phyloP scores from a whole-genome alignment of 2,797 vertebrate species.

The Falco columbarius region DNA sequence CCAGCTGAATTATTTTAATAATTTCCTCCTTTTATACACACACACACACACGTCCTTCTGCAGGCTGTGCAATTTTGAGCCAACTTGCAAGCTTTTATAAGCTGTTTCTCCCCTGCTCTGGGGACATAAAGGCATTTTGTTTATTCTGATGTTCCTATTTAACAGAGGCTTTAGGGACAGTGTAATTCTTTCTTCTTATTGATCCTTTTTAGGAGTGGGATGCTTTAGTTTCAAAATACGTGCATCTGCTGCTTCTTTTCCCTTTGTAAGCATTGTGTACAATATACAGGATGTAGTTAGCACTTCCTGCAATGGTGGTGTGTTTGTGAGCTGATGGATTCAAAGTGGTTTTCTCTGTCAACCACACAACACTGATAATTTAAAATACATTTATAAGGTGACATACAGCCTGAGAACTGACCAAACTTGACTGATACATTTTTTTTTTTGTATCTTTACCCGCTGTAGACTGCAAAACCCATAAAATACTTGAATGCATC shows the following conservation, averaged over 20 bases:
- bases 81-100: background rate
- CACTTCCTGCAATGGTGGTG: background rate
- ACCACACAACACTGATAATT: background rate
- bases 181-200: background rate
- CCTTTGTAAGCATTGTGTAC: background rate
- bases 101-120: background rate
- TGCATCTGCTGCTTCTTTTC: background rate
- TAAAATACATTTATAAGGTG: background rate
- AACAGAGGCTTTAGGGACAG: background rate
- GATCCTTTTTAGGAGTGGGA: background rate
- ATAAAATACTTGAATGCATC: background rate
- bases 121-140: background rate
- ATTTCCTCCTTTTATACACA: background rate
- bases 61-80: background rate
- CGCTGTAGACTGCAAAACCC: background rate
- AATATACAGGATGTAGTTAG: background rate
- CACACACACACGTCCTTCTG: background rate
- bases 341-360: background rate
- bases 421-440: rapidly evolving
- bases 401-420: background rate
- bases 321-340: background rate
- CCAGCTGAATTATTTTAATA: rapidly evolving
- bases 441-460: background rate
- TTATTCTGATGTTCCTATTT: background rate
- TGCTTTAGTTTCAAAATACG: background rate